These are phyloP conservation scores for Setipinna tenuifilis DNA, from an alignment of 2,797 vertebrate genomes.

Conservation along the genomic window DNA sequence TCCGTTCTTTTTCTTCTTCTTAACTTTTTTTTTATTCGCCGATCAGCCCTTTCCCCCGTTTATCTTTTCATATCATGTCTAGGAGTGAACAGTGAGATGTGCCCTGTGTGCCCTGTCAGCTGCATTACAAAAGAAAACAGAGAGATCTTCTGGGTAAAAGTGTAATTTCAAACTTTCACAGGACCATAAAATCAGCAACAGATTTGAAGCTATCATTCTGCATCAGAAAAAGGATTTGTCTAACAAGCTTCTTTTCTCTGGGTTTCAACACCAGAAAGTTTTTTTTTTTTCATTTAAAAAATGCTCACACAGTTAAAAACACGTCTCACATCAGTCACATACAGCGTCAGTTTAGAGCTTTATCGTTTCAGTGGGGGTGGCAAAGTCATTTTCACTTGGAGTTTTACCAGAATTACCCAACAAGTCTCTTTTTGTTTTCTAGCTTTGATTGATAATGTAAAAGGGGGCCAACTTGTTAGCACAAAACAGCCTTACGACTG, in stretches of 20 bases:
- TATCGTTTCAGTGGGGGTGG: background rate
- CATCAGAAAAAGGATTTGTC: background rate
- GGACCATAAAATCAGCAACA: background rate
- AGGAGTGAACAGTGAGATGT: slow-evolving; percentile 3
- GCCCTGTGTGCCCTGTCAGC: slow-evolving; percentile 30
- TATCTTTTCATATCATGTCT: background rate
- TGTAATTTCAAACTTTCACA: slow-evolving; percentile 65
- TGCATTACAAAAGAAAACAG: slow-evolving; percentile 68
- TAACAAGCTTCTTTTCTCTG: background rate
- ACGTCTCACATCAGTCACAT: slow-evolving; percentile 13
- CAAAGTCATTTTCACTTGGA: background rate
- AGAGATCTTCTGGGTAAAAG: slow-evolving; percentile 59
- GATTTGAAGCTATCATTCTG: background rate
- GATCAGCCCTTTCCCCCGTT: background rate
- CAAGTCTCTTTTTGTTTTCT: background rate
- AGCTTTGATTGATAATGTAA: slow-evolving; percentile 4
- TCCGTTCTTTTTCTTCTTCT: background rate
- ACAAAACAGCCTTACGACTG: background rate
- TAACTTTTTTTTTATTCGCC: background rate
- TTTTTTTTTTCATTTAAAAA: slow-evolving; percentile 48
- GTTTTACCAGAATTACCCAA: background rate
- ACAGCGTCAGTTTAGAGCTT: background rate
- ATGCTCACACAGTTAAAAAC: slow-evolving; percentile 39
- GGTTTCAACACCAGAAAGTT: background rate
- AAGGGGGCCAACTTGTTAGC: background rate